Evolutionary conservation across 2,888 invertebrate genomes (phyloP), one percentile per base, ranked within the genome.

Genomic region (Sisyra terminalis): DNA sequence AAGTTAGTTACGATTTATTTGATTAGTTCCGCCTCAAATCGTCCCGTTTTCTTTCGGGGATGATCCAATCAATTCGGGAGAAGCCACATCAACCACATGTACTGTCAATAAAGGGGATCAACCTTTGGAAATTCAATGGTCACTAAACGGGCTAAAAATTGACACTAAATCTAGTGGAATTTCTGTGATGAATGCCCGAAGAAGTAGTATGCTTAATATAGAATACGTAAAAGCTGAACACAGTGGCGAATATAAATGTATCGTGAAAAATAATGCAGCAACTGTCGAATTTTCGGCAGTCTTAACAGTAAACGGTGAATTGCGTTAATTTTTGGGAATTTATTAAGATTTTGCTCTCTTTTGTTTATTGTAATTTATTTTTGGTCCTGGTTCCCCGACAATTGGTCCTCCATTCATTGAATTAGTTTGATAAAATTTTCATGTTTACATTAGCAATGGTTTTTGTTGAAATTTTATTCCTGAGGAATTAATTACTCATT

Each of bases 11-110:
- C n/a, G n/a, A n/a, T n/a, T n/a, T n/a, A n/a, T 80, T 46, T 77
- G 78, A 68, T 75, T 53, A 78, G 78, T 78, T 58, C 70, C 73
- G 51, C 78, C 78, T 47, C 77, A 77, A 65, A 75, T 79, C 53
- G 66, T 71, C 52, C 76, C 75, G 38, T 73, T 79, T 58, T 69
- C 72, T 50, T 75, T 79, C 53, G 67, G 67, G 44, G 69, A 71
- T 44, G 64, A 65, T 32, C 60, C 67, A 31, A 60, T 68, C 11
- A 79, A 79, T 60, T 74, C 76, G 48, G 77, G 77, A 52, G 81
- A 83, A 58, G 68, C 77, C 57, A 73, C 75, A 38, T 71, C 77
- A 47, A 67, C 73, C 13, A 73, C 72, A 42, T 82, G 82, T 56
- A 69, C 77, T 44, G 72, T 78, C 45, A 68, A 70, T 46, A 80